Evolutionary conservation across 2,888 invertebrate species (phyloP).

Genomic region (Polymixis flavicincta): DNA sequence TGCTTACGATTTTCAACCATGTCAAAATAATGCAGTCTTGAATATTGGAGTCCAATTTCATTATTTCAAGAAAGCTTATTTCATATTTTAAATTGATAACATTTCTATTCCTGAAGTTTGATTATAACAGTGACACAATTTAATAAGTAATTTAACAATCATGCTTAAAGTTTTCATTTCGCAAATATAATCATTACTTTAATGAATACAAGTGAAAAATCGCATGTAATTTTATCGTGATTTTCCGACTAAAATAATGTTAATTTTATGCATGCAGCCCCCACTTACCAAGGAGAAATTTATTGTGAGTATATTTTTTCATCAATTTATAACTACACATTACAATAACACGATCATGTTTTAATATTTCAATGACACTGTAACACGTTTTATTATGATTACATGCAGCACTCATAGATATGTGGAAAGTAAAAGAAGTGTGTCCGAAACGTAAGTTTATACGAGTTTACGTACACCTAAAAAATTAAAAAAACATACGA

Average conservation of each 20-base stretch:
- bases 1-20: constrained; percentile 1
- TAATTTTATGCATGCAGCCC: constrained; percentile 90
- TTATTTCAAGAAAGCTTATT: constrained; percentile 11
- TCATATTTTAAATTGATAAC: constrained; percentile 6
- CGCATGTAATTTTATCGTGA: constrained; percentile 48
- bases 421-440: constrained; percentile 88
- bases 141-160: constrained; percentile 33
- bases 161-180: constrained; percentile 18
- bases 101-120: constrained; percentile 51
- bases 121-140: constrained; percentile 45
- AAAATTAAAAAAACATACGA: neutral
- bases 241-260: constrained; percentile 72
- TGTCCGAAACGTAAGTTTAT: constrained; percentile 87
- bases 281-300: constrained; percentile 88
- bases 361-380: constrained; percentile 1
- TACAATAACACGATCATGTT: constrained; percentile 28
- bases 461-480: neutral
- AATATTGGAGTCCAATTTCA: constrained; percentile 4
- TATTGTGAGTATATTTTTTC: constrained; percentile 85
- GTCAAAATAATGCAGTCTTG: neutral
- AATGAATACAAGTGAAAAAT: constrained; percentile 48
- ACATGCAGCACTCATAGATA: constrained; percentile 87
- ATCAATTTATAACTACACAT: constrained; percentile 47
- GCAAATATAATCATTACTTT: constrained; percentile 50
- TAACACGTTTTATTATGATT: constrained; percentile 66